Percentiles rank a stretch among this genome's conserved stretches.
Conservation (phyloP, 2,113 vertebrate species). For the Sebastes schlegelii region DNA sequence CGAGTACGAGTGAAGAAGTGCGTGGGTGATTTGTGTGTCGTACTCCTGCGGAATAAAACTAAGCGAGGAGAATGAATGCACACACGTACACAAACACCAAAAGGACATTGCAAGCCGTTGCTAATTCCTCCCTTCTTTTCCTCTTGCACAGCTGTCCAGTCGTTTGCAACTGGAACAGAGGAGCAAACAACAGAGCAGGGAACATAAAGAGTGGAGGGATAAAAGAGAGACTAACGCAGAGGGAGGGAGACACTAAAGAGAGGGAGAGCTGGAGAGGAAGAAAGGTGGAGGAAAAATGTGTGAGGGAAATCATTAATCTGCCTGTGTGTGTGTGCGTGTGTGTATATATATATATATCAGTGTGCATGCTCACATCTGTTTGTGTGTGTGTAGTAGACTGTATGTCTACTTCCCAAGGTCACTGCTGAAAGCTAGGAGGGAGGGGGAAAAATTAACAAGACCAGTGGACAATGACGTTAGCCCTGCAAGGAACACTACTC, state of each 20-base stretch:
- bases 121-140: neutral
- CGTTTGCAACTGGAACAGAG: constrained; percentile 44
- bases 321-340: neutral
- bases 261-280: constrained; percentile 1
- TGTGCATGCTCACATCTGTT: constrained; percentile 49
- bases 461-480: constrained; percentile 75
- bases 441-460: constrained; percentile 66
- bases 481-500: constrained; percentile 67
- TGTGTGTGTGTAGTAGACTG: constrained; percentile 38
- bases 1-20: neutral
- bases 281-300: constrained; percentile 24
- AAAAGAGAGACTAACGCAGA: constrained; percentile 37
- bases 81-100: constrained; percentile 2
- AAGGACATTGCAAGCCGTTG: constrained; percentile 10
- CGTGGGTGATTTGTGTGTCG: neutral
- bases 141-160: neutral
- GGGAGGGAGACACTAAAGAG: neutral
- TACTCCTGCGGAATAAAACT: neutral
- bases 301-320: constrained; percentile 52
- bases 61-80: neutral
- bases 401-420: constrained; percentile 74
- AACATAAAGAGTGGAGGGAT: constrained; percentile 25
- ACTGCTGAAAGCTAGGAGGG: constrained; percentile 67
- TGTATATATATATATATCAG: constrained; percentile 20
- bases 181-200: constrained; percentile 25